A percentile compares a stretch with the other conserved stretches of the same genome.
These are phyloP conservation scores for Homarus americanus DNA, from an alignment of 1,140 invertebrate species.

Conservation along the genomic window DNA sequence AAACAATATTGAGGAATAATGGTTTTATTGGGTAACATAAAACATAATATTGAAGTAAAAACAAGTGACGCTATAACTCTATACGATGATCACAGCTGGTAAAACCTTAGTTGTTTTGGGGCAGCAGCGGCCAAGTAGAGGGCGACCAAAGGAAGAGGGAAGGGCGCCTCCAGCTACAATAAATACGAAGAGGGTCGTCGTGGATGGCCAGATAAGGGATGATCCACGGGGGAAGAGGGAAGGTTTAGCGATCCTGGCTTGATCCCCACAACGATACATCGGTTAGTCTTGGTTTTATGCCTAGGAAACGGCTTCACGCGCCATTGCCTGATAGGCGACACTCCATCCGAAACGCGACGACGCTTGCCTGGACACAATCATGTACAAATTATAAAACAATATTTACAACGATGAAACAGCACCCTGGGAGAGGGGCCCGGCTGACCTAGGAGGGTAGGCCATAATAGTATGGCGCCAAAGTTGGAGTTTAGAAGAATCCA, in stretches of 20 bases:
- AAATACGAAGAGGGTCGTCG: slow-evolving; percentile 60
- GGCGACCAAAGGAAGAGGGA: neutral
- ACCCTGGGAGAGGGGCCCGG: slow-evolving; percentile 20
- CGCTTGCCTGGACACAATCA: slow-evolving; percentile 63
- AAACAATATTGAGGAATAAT: slow-evolving; percentile 50
- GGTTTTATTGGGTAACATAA: slow-evolving; percentile 72
- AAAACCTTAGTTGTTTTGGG: slow-evolving; percentile 40
- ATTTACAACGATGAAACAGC: slow-evolving; percentile 68
- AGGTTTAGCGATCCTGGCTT: neutral
- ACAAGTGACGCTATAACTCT: slow-evolving; percentile 61
- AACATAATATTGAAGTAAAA: slow-evolving; percentile 72
- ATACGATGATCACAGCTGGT: slow-evolving; percentile 69
- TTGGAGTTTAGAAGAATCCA: slow-evolving; percentile 56
- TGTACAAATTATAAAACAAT: slow-evolving; percentile 74
- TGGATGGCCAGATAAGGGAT: neutral
- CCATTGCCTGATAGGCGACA: slow-evolving; percentile 17
- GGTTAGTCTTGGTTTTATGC: slow-evolving; percentile 31
- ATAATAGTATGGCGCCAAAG: neutral
- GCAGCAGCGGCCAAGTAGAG: neutral
- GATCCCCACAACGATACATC: neutral
- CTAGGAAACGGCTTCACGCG: neutral
- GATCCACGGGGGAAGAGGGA: neutral
- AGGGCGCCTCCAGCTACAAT: slow-evolving; percentile 66
- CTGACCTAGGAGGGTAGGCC: neutral
- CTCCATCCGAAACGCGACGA: slow-evolving; percentile 30